Evolutionary conservation across 2,888 invertebrate genomes (phyloP).

Genomic region (Leptopilina drosophilae): DNA sequence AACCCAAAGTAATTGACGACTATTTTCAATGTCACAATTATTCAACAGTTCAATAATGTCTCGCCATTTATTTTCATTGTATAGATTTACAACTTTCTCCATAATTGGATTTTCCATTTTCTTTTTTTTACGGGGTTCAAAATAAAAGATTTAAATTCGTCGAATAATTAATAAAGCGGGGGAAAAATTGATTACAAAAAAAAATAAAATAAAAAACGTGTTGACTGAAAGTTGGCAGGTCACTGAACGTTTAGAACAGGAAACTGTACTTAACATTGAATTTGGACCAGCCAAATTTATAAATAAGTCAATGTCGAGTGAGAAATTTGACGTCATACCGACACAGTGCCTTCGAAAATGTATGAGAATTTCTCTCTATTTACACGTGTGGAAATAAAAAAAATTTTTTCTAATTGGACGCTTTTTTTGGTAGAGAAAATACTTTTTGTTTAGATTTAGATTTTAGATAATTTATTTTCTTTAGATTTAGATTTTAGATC

Average conservation of each 20-base stretch:
- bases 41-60: constrained; percentile 75
- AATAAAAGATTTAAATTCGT: too few species aligned
- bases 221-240: not conserved
- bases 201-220: not conserved
- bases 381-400: not conserved
- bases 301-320: constrained; percentile 34
- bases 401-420: too few species aligned
- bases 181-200: not conserved
- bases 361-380: constrained; percentile 7
- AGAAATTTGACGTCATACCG: constrained; percentile 11
- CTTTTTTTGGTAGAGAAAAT: too few species aligned
- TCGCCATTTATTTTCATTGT: constrained; percentile 71
- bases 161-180: too few species aligned
- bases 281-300: constrained; percentile 20
- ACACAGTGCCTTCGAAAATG: not conserved
- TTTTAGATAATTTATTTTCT: too few species aligned
- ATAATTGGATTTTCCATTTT: constrained; percentile 25
- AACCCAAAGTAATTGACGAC: constrained; percentile 84
- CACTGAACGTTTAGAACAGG: constrained; percentile 25
- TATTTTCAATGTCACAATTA: constrained; percentile 73
- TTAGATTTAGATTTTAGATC: too few species aligned
- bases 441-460: too few species aligned
- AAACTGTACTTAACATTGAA: constrained; percentile 32
- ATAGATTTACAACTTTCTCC: constrained; percentile 59
- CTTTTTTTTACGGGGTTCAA: not conserved